Conservation (phyloP, 2,797 vertebrate species). For the Heterohyrax brucei region DNA sequence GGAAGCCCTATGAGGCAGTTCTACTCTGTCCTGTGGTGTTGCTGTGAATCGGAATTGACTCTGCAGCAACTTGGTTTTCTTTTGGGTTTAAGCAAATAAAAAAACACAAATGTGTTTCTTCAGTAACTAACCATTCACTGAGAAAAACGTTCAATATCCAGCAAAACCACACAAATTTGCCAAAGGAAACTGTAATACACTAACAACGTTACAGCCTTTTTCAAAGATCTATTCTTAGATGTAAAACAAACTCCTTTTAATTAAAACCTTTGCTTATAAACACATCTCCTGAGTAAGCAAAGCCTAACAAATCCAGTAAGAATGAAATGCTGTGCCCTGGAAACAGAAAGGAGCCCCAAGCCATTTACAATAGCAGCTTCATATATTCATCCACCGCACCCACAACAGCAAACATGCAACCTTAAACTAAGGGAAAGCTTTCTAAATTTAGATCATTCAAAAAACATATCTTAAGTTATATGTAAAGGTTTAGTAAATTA, state of each 20-base stretch:
- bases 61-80: too few species aligned
- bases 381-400: conserved; percentile 82
- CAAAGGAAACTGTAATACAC: conserved; percentile 52
- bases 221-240: conserved; percentile 88
- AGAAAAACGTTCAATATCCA: conserved; percentile 67
- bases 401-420: conserved; percentile 88
- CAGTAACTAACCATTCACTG: conserved; percentile 77
- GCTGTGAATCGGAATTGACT: too few species aligned
- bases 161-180: conserved; percentile 69
- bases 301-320: conserved; percentile 86
- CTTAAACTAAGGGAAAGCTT: conserved; percentile 87
- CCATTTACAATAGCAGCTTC: conserved; percentile 87
- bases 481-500: conserved; percentile 89
- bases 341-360: conserved; percentile 83
- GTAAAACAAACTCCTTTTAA: conserved; percentile 88
- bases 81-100: conserved; percentile 77
- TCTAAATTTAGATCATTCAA: conserved; percentile 93
- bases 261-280: conserved; percentile 89
- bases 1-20: too few species aligned
- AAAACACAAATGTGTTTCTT: conserved; percentile 67
- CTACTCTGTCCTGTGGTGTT: too few species aligned
- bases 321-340: conserved; percentile 83
- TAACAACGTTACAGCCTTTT: conserved; percentile 79
- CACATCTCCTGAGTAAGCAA: conserved; percentile 85
- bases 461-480: conserved; percentile 90